Evolutionary conservation across 2,888 invertebrate species (phyloP), one percentile per base, ranked within the genome.

Genomic region (Helobdella robusta): DNA sequence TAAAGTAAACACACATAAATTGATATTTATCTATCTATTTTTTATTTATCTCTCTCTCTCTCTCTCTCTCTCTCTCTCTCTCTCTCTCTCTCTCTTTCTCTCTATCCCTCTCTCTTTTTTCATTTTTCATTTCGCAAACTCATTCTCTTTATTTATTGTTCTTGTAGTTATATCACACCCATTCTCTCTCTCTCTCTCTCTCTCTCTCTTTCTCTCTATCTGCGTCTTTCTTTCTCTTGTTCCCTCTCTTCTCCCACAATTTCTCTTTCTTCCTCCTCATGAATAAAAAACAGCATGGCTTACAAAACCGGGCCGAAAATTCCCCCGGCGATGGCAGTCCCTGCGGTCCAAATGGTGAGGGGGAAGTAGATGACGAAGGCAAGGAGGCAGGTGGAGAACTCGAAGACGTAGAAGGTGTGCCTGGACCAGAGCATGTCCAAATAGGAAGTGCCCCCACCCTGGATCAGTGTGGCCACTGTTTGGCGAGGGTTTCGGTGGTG

Each of bases 351-450:
- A 32, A 65, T 67, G n/a, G 68, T 65, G 62, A 71, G 65, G 30
- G 66, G 64, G 61, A 68, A 71, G 65, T 67, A 72, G 46, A 70
- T 46, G 25, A 59, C 58, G 34, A 71, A 66, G 4, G 69, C 52
- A 35, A 65, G 34, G 35, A 69, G 61, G 15, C 67, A 66, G 23
- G 59, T 36, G n/a, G 34, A 20, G 62, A 71, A 70, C 36, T 71
- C 71, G 68, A 76, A 76, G 40, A 70, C 68, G 18, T 70, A 67
- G 54, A 73, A 72, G 1, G 75, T 73, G 44, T 72, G 70, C 46
- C 76, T 69, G 4, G 75, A 74, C 50, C 75, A 72, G 52, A 77
- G 69, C 60, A 73, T 74, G 40, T 73, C 70, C 36, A 77, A 69
- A 66, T 74, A 72, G 67, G 71, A 69, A 32, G 73, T 73, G 63